A percentile compares a stretch with the other conserved stretches of the same genome.
phyloP scores from a whole-genome alignment of 2,888 invertebrate species.

The Schizotus pectinicornis region DNA sequence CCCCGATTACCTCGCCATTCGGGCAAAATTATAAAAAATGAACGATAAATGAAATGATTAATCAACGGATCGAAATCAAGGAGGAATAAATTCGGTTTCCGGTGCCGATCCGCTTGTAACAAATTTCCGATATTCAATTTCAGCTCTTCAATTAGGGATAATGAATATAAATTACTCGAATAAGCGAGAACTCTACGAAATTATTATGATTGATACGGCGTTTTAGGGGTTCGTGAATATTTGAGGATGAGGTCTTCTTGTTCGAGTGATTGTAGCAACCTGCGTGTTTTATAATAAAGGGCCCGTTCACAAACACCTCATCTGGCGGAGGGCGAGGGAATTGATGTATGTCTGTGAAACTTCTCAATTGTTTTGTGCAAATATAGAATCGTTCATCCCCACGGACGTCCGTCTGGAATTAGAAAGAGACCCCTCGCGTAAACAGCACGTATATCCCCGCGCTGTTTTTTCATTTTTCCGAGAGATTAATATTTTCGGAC shows the following conservation, averaged over 20 bases:
- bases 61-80: not conserved
- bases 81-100: not conserved
- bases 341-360: conserved; percentile 17
- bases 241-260: not conserved
- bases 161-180: conserved; percentile 51
- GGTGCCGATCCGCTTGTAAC: conserved; percentile 24
- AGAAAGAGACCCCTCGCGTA: conserved; percentile 35
- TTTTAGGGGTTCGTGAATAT: conserved; percentile 2
- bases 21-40: no score
- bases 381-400: conserved; percentile 34
- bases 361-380: conserved; percentile 36
- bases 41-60: not conserved
- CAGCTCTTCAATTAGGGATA: conserved; percentile 48
- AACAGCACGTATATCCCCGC: conserved; percentile 44
- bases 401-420: conserved; percentile 32
- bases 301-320: not conserved
- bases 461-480: conserved; percentile 58
- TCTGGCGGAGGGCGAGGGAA: not conserved
- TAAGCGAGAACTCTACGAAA: conserved; percentile 23
- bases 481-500: conserved; percentile 62
- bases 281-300: not conserved
- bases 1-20: not conserved
- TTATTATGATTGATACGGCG: conserved; percentile 35
- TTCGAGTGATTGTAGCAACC: no score
- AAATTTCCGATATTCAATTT: conserved; percentile 40